Conservation (phyloP, 2,888 invertebrate genomes). For the Leucophenga maculata region DNA sequence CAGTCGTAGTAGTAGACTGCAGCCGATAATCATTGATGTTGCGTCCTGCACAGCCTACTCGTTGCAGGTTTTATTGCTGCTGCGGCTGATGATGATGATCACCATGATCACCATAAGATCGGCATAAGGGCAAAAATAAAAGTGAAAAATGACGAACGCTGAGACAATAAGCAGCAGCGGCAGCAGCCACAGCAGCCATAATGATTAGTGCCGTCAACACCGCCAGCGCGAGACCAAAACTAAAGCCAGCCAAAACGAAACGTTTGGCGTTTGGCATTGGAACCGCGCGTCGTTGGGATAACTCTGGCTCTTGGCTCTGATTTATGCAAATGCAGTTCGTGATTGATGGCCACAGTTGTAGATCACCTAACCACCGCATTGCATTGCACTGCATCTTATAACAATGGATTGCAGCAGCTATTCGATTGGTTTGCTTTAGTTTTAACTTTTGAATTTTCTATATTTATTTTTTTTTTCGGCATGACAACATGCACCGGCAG, state of each 20-base stretch:
- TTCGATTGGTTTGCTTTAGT: background rate
- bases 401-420: background rate
- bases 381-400: background rate
- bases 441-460: constrained; percentile 1
- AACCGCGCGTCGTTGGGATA: background rate
- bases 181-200: background rate
- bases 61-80: no score
- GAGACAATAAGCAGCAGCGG: constrained; percentile 11
- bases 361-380: constrained; percentile 30
- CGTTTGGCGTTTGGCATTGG: background rate
- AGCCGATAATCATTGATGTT: constrained; percentile 14
- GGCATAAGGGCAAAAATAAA: constrained; percentile 1
- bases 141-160: constrained; percentile 19
- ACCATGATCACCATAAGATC: constrained; percentile 15
- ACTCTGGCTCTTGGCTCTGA: constrained; percentile 30
- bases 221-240: constrained; percentile 5
- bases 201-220: constrained; percentile 24
- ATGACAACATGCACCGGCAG: constrained; percentile 2
- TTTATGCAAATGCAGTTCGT: constrained; percentile 49
- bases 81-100: constrained; percentile 8
- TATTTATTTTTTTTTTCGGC: background rate
- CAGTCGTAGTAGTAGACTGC: background rate
- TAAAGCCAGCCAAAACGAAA: background rate
- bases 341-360: constrained; percentile 49
- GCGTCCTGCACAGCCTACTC: no score